Evolutionary conservation across 2,113 vertebrate genomes (phyloP).

Genomic region (Willisornis vidua): DNA sequence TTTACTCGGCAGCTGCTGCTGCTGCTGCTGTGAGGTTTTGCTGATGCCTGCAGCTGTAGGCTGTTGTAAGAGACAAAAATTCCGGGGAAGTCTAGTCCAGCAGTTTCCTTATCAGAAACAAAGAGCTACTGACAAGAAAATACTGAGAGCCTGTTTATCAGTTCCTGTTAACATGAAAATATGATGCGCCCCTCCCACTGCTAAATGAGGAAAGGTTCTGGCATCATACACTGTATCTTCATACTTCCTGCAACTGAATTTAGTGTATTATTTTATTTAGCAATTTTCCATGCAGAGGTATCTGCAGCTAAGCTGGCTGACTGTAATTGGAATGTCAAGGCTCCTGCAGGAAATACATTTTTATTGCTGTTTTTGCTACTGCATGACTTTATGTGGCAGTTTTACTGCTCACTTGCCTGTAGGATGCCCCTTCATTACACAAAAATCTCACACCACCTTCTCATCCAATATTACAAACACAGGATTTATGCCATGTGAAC

Average conservation of each 20-base stretch:
- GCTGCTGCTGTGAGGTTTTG: neutral
- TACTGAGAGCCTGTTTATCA: slow-evolving; percentile 10
- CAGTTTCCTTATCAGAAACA: neutral
- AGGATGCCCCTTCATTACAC: neutral
- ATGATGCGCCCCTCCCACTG: neutral
- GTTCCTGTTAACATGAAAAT: slow-evolving; percentile 6
- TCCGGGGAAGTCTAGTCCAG: neutral
- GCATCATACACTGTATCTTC: neutral
- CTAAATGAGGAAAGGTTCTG: neutral
- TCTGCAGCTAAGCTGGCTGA: slow-evolving; percentile 3
- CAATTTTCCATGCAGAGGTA: neutral
- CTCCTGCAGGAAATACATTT: neutral
- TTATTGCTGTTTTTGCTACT: neutral
- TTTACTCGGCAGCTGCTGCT: neutral
- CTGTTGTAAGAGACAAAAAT: neutral
- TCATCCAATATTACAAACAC: neutral
- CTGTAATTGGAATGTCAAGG: neutral
- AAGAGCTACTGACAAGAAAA: slow-evolving; percentile 15
- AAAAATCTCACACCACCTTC: neutral
- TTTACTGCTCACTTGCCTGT: neutral
- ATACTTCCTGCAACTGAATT: neutral
- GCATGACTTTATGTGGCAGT: neutral
- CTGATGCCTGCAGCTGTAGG: neutral
- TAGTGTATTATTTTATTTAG: neutral
- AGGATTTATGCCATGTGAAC: neutral